phyloP scores from a whole-genome alignment of 2,113 vertebrate species.

The Sprattus sprattus region DNA sequence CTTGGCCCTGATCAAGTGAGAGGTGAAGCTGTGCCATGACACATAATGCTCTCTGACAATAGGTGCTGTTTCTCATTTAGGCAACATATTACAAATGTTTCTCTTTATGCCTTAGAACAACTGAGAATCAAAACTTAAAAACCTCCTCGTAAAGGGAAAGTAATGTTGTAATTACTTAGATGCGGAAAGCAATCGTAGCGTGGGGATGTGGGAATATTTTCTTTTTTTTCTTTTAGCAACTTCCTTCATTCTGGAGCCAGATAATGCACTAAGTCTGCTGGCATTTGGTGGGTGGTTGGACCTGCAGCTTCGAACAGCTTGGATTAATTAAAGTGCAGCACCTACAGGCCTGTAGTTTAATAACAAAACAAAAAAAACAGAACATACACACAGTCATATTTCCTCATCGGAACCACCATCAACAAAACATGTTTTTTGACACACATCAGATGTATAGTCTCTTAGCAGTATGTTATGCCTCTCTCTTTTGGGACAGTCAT shows the following conservation, averaged over 20 bases:
- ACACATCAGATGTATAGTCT: background rate
- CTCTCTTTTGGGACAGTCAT: background rate
- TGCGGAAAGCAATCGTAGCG: constrained; percentile 28
- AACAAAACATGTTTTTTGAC: background rate
- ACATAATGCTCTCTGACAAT: constrained; percentile 61
- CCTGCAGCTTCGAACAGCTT: constrained; percentile 48
- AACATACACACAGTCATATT: background rate
- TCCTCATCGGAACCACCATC: background rate
- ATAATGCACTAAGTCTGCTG: constrained; percentile 32
- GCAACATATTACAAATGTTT: constrained; percentile 57
- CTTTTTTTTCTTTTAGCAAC: no score
- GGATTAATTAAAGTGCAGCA: constrained; percentile 56
- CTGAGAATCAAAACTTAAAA: constrained; percentile 51
- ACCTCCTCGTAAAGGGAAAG: constrained; percentile 20
- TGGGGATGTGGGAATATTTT: background rate
- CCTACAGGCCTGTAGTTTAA: constrained; percentile 22
- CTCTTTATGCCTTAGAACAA: constrained; percentile 60
- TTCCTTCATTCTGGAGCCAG: no score
- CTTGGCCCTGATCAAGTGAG: constrained; percentile 49
- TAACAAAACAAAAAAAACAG: constrained; percentile 40
- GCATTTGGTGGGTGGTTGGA: constrained; percentile 24
- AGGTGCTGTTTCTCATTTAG: constrained; percentile 64
- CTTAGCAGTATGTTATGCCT: constrained; percentile 37
- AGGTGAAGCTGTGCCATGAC: constrained; percentile 51
- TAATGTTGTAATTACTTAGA: constrained; percentile 46